Evolutionary conservation across 1,140 invertebrate genomes (phyloP), one percentile per base, ranked within the genome.

Genomic region (Diprion similis): DNA sequence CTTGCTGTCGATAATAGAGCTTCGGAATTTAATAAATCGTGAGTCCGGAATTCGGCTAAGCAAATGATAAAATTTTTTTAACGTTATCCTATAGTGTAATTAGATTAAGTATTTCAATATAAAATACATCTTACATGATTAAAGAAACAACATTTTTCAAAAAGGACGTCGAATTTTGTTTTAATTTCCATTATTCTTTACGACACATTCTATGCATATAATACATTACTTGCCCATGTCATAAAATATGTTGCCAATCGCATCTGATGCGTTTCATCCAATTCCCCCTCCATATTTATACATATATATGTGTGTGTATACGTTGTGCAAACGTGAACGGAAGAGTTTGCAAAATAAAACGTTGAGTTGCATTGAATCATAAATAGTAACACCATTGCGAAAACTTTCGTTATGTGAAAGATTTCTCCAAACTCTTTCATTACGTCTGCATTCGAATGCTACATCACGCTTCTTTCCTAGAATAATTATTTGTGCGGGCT

Each of bases 141-240:
- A 59, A 59, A 59, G 51, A 59, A 59, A 11, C 11, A 59, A 59
- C 11, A 59, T 59, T 59, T 59, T 59, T 59, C n/a, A 59, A 59
- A 59, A 59, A 6, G 51, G 51, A 59, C 51, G 51, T 59, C 51
- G 51, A 6, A 59, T 59, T 59, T 59, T 59, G 51, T 59, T 59
- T 59, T 59, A 59, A 59, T 59, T 59, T 59, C 24, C 51, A 59
- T 59, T 59, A 59, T 59, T 59, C 11, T 59, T 59, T 59, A 59
- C 51, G 51, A 59, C 6, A 59, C 11, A 10, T 59, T 37, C 2
- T 37, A 37, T 37, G 6, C 24, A 37, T 59, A 17, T 17, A 59
- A 8, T 59, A 17, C 51, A 59, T 37, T 3, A 37, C 24, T 37
- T 37, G 6, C 24, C 24, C 24, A 37, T 59, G 11, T 17, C 51